Percentiles rank a stretch among this genome's conserved stretches.
phyloP scores from a whole-genome alignment of 2,113 vertebrate species.

The Syrrhaptes paradoxus region DNA sequence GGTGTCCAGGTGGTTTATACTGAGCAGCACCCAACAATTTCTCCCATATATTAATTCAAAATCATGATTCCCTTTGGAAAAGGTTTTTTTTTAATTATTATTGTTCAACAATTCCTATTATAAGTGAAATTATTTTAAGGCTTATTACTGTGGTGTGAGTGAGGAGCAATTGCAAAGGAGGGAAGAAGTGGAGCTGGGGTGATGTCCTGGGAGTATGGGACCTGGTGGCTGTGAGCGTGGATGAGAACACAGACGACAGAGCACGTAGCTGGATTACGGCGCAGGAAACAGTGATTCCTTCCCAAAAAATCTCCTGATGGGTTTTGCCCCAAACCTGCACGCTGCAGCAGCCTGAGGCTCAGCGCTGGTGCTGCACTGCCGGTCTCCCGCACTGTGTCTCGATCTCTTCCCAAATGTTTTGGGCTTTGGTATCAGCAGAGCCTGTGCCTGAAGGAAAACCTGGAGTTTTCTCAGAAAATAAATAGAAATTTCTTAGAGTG shows the following conservation, averaged over 20 bases:
- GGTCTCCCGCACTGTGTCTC: fast-evolving
- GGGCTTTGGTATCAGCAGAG: not conserved
- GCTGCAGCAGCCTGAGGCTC: not conserved
- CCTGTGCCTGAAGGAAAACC: not conserved
- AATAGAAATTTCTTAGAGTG: not conserved
- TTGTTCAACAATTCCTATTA: not conserved
- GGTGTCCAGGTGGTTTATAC: not conserved
- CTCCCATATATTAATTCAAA: not conserved
- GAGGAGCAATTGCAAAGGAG: not conserved
- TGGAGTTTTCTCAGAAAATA: not conserved
- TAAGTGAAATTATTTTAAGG: not conserved
- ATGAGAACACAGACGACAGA: fast-evolving
- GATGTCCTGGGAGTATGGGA: not conserved
- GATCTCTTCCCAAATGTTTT: fast-evolving
- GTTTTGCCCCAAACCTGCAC: not conserved
- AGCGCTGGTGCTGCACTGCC: not conserved
- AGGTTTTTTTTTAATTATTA: not conserved
- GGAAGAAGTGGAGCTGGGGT: not conserved
- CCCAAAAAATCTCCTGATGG: not conserved
- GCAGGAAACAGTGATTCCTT: not conserved
- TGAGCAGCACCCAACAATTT: not conserved
- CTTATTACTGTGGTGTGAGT: fast-evolving
- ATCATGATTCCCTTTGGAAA: not conserved
- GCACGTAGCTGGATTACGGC: not conserved
- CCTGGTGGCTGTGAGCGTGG: not conserved